Percentiles rank a stretch among this genome's conserved stretches.
phyloP scores from a whole-genome alignment of 2,888 invertebrate species.

The Polyommatus iphigenia region DNA sequence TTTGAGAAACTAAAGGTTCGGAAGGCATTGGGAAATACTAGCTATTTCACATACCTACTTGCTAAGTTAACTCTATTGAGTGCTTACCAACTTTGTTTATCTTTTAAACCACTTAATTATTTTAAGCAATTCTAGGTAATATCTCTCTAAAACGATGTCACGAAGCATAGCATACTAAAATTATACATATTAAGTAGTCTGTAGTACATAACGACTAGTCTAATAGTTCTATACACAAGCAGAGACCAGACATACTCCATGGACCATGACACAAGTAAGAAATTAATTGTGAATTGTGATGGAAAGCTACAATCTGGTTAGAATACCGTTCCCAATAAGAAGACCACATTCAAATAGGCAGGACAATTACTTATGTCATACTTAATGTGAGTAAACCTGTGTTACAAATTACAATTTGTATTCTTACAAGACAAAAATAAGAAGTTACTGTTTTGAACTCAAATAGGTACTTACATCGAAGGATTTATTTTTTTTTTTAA shows the following conservation, averaged over 20 bases:
- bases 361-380: too few species aligned
- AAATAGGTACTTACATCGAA: background rate
- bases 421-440: too few species aligned
- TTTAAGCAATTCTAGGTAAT: background rate
- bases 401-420: background rate
- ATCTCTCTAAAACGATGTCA: background rate
- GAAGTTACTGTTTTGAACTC: background rate
- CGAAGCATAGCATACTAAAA: background rate
- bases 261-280: background rate
- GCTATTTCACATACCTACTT: too few species aligned
- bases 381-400: background rate
- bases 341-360: background rate
- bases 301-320: background rate
- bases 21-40: too few species aligned
- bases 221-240: background rate
- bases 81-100: background rate
- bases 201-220: background rate
- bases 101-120: background rate
- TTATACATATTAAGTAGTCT: background rate
- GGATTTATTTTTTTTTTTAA: background rate
- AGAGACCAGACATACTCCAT: too few species aligned
- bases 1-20: background rate
- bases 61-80: background rate
- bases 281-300: background rate
- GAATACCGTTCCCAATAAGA: slow-evolving; percentile 8